These are phyloP conservation scores for Melipona quadrifasciata DNA, from an alignment of 1,140 invertebrate species.

Conservation along the genomic window DNA sequence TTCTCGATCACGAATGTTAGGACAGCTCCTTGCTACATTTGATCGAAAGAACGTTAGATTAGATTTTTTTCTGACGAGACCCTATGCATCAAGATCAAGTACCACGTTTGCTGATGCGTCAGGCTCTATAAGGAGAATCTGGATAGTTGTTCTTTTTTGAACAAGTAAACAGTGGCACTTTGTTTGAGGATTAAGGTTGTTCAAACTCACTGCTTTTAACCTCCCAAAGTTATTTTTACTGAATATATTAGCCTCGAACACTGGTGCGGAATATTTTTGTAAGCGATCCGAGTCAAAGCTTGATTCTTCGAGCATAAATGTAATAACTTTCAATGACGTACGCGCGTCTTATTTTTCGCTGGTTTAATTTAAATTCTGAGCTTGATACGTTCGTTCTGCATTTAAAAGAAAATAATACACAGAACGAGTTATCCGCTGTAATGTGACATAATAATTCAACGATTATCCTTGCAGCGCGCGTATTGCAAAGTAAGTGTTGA, in stretches of 20 bases:
- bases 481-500: no score
- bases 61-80: background rate
- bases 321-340: no score
- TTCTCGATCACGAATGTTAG: background rate
- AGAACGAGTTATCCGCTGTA: no score
- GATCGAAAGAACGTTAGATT: background rate
- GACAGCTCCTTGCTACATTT: background rate
- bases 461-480: no score
- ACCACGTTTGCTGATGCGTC: background rate
- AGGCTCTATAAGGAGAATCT: background rate
- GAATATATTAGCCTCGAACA: constrained; percentile 1
- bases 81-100: constrained; percentile 1
- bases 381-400: no score
- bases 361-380: no score
- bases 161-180: background rate
- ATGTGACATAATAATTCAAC: no score
- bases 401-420: no score
- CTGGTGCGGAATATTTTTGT: background rate
- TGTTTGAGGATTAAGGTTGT: background rate
- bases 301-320: background rate
- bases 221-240: background rate
- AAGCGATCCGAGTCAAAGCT: background rate
- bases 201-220: background rate
- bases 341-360: no score
- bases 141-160: background rate